These are phyloP conservation scores for Patella depressa DNA, from an alignment of 2,888 invertebrate species.

Conservation along the genomic window DNA sequence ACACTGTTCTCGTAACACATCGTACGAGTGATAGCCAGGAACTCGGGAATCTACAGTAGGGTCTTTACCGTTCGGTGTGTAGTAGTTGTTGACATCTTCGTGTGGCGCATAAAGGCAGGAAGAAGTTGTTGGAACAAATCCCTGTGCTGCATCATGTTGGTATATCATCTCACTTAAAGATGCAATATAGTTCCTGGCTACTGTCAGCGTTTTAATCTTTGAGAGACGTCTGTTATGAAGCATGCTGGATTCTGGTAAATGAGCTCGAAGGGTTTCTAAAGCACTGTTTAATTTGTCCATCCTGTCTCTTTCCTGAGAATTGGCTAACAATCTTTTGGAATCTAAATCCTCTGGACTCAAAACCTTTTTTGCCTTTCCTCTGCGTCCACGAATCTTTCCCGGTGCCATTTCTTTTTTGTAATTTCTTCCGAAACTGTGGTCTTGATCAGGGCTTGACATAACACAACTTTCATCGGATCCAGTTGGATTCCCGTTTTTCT, in stretches of 20 bases:
- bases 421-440: not conserved
- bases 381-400: constrained; percentile 1
- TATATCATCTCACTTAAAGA: constrained; percentile 43
- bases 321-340: constrained; percentile 43
- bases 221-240: constrained; percentile 47
- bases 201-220: constrained; percentile 51
- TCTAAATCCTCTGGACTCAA: constrained; percentile 34
- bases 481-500: not conserved
- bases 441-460: not conserved
- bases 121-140: not conserved
- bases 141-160: constrained; percentile 26
- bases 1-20: not conserved
- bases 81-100: not conserved
- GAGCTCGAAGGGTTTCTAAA: constrained; percentile 43
- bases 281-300: constrained; percentile 52
- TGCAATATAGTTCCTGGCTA: constrained; percentile 53
- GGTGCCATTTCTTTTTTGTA: not conserved
- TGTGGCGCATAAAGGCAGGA: not conserved
- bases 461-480: not conserved
- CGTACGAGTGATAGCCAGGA: not conserved
- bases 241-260: constrained; percentile 45
- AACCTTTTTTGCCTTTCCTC: constrained; percentile 12
- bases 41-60: not conserved
- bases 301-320: constrained; percentile 48
- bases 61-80: not conserved